phyloP scores from a whole-genome alignment of 2,113 vertebrate genomes.

The Esox niger region DNA sequence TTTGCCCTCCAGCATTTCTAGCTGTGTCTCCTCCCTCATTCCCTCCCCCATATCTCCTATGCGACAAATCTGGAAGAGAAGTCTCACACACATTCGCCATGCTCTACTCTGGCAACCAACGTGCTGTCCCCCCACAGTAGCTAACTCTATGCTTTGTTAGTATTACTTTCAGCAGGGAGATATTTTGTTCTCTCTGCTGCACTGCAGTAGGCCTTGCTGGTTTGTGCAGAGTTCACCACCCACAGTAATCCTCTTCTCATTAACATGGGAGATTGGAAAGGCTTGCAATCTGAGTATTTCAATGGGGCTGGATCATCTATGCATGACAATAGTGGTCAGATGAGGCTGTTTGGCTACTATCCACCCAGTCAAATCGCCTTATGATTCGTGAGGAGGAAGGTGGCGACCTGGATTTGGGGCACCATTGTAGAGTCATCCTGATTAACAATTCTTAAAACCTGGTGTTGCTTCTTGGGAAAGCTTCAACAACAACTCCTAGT shows the following conservation, averaged over 20 bases:
- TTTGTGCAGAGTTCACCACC: constrained; percentile 16
- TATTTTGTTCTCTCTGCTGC: constrained; percentile 6
- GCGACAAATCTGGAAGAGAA: constrained; percentile 23
- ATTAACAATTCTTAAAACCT: constrained; percentile 24
- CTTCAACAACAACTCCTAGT: too few species aligned
- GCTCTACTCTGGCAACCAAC: constrained; percentile 6
- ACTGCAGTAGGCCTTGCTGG: constrained; percentile 1
- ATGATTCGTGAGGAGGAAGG: constrained; percentile 4
- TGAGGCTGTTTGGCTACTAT: background rate
- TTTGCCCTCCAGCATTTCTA: constrained; percentile 32
- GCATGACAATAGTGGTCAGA: background rate
- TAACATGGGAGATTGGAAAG: constrained; percentile 14
- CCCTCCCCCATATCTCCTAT: constrained; percentile 8
- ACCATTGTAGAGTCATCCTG: constrained; percentile 19
- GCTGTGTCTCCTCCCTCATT: background rate
- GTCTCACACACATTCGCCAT: constrained; percentile 1
- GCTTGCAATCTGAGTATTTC: constrained; percentile 16
- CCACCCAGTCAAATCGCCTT: constrained; percentile 19
- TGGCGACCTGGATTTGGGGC: constrained; percentile 13
- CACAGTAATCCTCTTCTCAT: constrained; percentile 9
- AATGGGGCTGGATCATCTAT: constrained; percentile 10
- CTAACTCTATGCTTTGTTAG: background rate
- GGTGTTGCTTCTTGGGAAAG: too few species aligned
- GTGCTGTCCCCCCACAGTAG: constrained; percentile 4
- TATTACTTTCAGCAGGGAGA: constrained; percentile 2